Conservation (phyloP, 1,140 invertebrate species). For the Halictus rubicundus region DNA sequence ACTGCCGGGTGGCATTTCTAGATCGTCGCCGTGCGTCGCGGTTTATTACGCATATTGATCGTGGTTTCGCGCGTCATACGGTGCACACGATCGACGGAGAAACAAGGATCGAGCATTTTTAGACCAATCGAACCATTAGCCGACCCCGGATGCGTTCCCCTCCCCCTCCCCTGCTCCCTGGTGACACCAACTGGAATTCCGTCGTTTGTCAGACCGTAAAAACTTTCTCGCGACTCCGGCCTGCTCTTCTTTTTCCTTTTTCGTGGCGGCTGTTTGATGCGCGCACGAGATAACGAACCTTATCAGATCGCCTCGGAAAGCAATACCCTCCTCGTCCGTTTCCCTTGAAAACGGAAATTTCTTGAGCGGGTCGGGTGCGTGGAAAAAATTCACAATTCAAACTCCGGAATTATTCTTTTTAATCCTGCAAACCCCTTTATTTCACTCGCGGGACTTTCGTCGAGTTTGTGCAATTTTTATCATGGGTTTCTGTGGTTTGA, state of each 20-base stretch:
- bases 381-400: no score
- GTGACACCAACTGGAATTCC: conserved; percentile 56
- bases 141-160: conserved; percentile 63
- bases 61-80: conserved; percentile 42
- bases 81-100: conserved; percentile 15
- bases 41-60: conserved; percentile 67
- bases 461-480: no score
- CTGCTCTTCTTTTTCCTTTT: background rate
- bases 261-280: background rate
- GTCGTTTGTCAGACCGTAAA: conserved; percentile 36
- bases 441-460: no score
- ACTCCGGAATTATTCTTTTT: no score
- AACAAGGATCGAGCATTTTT: conserved; percentile 50
- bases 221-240: conserved; percentile 35
- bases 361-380: no score
- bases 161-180: no score
- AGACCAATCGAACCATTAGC: conserved; percentile 71
- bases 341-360: background rate
- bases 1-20: conserved; percentile 66
- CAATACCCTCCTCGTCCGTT: background rate
- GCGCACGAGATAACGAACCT: conserved; percentile 7
- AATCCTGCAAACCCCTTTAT: no score
- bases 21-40: conserved; percentile 47
- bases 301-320: conserved; percentile 9
- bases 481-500: no score